Evolutionary conservation across 2,888 invertebrate species (phyloP).

Genomic region (Pseudococcus longispinus): DNA sequence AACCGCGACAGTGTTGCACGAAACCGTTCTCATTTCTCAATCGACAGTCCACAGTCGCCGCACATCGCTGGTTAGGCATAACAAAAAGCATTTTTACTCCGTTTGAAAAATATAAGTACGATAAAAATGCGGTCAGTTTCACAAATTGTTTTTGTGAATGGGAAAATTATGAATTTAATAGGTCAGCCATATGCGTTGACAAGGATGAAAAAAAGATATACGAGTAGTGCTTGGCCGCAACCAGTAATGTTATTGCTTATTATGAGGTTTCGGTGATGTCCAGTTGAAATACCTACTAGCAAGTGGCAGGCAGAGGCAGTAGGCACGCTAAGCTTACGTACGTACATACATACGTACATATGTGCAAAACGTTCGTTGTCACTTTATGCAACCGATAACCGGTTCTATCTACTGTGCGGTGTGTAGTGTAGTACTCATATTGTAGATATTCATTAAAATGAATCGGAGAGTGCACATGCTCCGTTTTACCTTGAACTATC

Average conservation of each 20-base stretch:
- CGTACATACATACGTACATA: too few relatives aligned
- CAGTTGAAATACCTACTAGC: constrained; percentile 8
- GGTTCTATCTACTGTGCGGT: background rate
- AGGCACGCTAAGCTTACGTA: background rate
- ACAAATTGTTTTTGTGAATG: constrained; percentile 21
- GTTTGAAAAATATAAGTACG: background rate
- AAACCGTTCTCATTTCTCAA: constrained; percentile 1
- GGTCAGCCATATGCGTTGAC: constrained; percentile 20
- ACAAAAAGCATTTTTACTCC: background rate
- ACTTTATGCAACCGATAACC: constrained; percentile 51
- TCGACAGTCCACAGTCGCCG: background rate
- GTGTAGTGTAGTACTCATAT: background rate
- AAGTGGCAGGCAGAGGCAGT: background rate
- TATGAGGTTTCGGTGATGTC: constrained; percentile 29
- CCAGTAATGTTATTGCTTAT: background rate
- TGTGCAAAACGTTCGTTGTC: constrained; percentile 21
- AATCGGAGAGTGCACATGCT: constrained; percentile 44
- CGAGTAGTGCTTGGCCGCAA: background rate
- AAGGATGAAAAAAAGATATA: constrained; percentile 35
- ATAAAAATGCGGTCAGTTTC: constrained; percentile 26
- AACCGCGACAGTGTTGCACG: background rate
- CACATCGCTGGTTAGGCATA: background rate
- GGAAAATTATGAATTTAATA: constrained; percentile 20
- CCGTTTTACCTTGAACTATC: constrained; percentile 39
- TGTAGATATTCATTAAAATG: constrained; percentile 45